Percentiles rank a stretch among this genome's conserved stretches.
phyloP scores from a whole-genome alignment of 2,113 vertebrate genomes.

The Heterochromis multidens region DNA sequence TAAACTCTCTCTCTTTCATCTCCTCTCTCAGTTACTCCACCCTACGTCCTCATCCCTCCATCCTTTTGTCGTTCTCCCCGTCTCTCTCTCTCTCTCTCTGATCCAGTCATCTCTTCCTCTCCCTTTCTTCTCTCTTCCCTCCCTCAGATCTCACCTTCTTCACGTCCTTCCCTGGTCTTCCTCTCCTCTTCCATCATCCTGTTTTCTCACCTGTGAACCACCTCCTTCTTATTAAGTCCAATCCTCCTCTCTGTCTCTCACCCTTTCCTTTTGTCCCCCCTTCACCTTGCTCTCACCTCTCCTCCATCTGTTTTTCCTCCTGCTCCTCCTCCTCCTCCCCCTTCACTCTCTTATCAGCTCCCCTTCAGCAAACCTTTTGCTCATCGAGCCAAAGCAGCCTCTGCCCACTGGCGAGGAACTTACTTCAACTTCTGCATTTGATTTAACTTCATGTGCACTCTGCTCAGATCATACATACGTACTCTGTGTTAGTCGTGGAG shows the following conservation, averaged over 20 bases:
- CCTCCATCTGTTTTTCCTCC: background rate
- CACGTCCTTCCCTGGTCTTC: background rate
- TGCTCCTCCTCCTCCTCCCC: background rate
- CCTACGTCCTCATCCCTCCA: background rate
- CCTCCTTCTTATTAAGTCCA: constrained; percentile 15
- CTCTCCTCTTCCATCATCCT: background rate
- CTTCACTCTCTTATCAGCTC: background rate
- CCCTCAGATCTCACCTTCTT: background rate
- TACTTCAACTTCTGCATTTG: background rate
- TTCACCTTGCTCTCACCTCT: background rate
- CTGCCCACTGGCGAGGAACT: background rate
- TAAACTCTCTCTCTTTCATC: constrained; percentile 33
- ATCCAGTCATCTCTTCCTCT: background rate
- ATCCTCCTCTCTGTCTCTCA: constrained; percentile 7
- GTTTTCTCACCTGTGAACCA: constrained; percentile 13
- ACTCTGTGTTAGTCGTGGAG: background rate
- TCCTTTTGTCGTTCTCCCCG: background rate
- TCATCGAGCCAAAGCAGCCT: background rate
- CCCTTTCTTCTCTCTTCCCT: background rate
- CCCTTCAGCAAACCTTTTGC: background rate
- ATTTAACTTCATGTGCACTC: background rate
- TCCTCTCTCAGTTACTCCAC: no score
- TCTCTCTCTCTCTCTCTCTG: background rate
- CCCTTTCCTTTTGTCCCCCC: background rate
- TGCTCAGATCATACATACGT: background rate